Percentiles rank a stretch among this genome's conserved stretches.
Conservation (phyloP, 2,113 vertebrate genomes). For the Hippocampus mohnikei region DNA sequence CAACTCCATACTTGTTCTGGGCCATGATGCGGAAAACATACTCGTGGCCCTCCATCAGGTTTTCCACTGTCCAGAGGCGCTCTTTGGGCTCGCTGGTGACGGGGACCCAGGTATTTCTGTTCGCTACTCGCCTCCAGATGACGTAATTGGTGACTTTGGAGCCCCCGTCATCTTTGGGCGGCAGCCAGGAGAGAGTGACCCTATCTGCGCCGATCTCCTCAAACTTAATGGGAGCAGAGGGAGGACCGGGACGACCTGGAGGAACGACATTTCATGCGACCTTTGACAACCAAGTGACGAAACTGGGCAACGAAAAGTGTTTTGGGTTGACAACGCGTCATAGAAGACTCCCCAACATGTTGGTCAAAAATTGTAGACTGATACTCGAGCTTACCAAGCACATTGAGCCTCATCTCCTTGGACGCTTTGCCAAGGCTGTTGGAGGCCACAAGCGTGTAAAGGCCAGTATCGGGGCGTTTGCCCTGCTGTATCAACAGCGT, state of each 20-base stretch:
- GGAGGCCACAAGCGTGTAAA: conserved; percentile 89
- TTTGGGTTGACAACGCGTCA: background rate
- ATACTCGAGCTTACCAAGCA: conserved; percentile 78
- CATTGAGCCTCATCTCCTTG: conserved; percentile 95
- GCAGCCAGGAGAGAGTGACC: conserved; percentile 95
- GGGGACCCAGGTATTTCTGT: conserved; percentile 84
- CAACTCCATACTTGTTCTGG: conserved; percentile 94
- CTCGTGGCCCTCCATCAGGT: conserved; percentile 86
- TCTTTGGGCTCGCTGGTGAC: conserved; percentile 92
- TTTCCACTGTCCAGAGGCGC: conserved; percentile 86
- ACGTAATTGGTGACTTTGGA: conserved; percentile 97
- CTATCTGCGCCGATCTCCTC: conserved; percentile 86
- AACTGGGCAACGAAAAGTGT: background rate
- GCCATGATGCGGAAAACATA: conserved; percentile 97
- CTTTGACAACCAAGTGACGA: background rate
- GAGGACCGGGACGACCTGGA: conserved; percentile 89
- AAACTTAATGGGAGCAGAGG: conserved; percentile 94
- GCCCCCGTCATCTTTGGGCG: conserved; percentile 93
- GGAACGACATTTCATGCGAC: conserved; percentile 7
- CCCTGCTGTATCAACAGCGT: conserved; percentile 91
- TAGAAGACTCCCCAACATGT: background rate
- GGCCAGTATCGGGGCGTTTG: conserved; percentile 89
- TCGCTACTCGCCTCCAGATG: conserved; percentile 90
- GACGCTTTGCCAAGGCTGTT: conserved; percentile 88
- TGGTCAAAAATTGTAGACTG: background rate